A percentile compares a stretch with the other conserved stretches of the same genome.
phyloP scores from a whole-genome alignment of 2,888 invertebrate species.

The Selenia dentaria region DNA sequence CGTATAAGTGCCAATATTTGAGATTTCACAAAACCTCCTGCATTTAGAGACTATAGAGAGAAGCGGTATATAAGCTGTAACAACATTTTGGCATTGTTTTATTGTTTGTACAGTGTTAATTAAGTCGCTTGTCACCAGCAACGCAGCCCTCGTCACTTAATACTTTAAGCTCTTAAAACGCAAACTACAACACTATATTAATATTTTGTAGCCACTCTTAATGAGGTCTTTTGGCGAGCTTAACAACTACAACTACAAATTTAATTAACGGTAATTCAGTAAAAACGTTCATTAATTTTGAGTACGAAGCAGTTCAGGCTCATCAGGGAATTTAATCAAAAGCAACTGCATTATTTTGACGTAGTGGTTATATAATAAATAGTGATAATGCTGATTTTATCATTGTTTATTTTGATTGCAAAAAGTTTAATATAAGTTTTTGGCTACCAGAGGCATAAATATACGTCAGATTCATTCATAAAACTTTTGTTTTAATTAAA shows the following conservation, averaged over 20 bases:
- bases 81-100: constrained; percentile 53
- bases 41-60: constrained; percentile 26
- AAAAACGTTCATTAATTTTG: constrained; percentile 42
- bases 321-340: constrained; percentile 20
- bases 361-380: no score
- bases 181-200: constrained; percentile 65
- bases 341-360: background rate
- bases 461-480: no score
- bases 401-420: no score
- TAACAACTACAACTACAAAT: constrained; percentile 57
- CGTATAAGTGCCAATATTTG: no score
- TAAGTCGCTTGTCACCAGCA: constrained; percentile 70
- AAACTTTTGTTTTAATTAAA: no score
- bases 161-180: constrained; percentile 72
- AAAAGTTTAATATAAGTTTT: no score
- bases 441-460: no score
- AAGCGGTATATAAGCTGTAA: constrained; percentile 18
- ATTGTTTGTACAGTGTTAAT: constrained; percentile 65
- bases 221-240: constrained; percentile 59
- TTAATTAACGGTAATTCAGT: constrained; percentile 60
- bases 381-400: no score
- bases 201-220: constrained; percentile 60
- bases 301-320: constrained; percentile 3
- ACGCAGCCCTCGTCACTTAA: constrained; percentile 61
- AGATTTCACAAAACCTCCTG: constrained; percentile 20